A percentile compares a stretch with the other conserved stretches of the same genome.
phyloP scores from a whole-genome alignment of 2,888 invertebrate species.

The Epinotia nisella region DNA sequence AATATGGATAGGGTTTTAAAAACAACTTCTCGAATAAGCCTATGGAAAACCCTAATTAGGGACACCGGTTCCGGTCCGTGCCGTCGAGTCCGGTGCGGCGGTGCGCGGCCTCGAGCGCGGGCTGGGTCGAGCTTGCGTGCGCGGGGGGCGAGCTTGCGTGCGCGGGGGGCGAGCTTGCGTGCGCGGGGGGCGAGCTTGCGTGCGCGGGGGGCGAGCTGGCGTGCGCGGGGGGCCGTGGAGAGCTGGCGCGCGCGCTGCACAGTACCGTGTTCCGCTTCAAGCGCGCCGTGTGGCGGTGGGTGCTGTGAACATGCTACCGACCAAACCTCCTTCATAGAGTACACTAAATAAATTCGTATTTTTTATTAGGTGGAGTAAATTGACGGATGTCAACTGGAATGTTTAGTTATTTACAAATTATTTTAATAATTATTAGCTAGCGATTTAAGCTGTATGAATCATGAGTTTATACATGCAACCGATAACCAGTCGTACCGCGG shows the following conservation, averaged over 20 bases:
- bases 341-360: neutral
- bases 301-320: conserved; percentile 20
- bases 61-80: too few species aligned
- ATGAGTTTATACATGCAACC: too few species aligned
- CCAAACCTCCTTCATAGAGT: neutral
- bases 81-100: neutral
- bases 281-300: conserved; percentile 41
- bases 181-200: too few species aligned
- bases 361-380: neutral
- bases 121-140: neutral
- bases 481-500: neutral
- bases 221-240: conserved; percentile 6
- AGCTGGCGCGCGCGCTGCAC: conserved; percentile 23
- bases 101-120: neutral
- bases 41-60: too few species aligned
- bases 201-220: neutral
- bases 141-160: conserved; percentile 19
- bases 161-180: neutral
- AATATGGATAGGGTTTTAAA: too few species aligned
- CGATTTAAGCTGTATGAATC: too few species aligned
- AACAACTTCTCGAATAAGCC: too few species aligned
- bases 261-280: conserved; percentile 33
- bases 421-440: too few species aligned
- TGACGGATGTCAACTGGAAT: neutral
- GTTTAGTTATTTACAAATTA: too few species aligned